A percentile compares a stretch with the other conserved stretches of the same genome.
These are phyloP conservation scores for Drosophila parvula DNA, from an alignment of 1,140 invertebrate species.

Conservation along the genomic window DNA sequence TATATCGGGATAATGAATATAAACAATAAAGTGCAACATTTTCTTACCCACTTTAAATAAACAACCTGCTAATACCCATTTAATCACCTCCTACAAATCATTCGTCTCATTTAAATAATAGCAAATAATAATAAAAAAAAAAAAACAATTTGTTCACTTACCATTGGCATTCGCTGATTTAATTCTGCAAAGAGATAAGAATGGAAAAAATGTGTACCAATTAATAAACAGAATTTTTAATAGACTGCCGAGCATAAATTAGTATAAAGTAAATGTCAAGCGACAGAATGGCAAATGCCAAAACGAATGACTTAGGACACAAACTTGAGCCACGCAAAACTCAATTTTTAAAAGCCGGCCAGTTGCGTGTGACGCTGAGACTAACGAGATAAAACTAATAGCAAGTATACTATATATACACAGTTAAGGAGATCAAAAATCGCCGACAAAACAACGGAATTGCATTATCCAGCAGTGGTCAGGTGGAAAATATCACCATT, in stretches of 20 bases:
- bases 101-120: constrained; percentile 25
- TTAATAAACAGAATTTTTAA: constrained; percentile 66
- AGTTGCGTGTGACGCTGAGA: constrained; percentile 30
- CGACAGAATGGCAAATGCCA: constrained; percentile 65
- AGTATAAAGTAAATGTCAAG: constrained; percentile 63
- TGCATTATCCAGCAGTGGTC: constrained; percentile 26
- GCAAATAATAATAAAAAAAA: constrained; percentile 18
- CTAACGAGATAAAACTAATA: constrained; percentile 18
- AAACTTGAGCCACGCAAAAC: constrained; percentile 54
- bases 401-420: not conserved
- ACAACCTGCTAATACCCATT: constrained; percentile 32
- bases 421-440: constrained; percentile 16
- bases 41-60: not conserved
- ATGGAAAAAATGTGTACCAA: constrained; percentile 58
- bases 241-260: constrained; percentile 60
- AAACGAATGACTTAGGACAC: constrained; percentile 81
- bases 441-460: constrained; percentile 7
- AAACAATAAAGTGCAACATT: not conserved
- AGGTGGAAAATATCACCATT: constrained; percentile 11
- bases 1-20: too few relatives aligned
- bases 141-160: constrained; percentile 62
- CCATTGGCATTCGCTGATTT: constrained; percentile 84
- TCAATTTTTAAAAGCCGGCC: constrained; percentile 14
- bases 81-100: constrained; percentile 32
- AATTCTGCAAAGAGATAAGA: constrained; percentile 79